Base-by-base conservation (phyloP, 2,113 vertebrate genomes). In the Ctenomys sociabilis region DNA sequence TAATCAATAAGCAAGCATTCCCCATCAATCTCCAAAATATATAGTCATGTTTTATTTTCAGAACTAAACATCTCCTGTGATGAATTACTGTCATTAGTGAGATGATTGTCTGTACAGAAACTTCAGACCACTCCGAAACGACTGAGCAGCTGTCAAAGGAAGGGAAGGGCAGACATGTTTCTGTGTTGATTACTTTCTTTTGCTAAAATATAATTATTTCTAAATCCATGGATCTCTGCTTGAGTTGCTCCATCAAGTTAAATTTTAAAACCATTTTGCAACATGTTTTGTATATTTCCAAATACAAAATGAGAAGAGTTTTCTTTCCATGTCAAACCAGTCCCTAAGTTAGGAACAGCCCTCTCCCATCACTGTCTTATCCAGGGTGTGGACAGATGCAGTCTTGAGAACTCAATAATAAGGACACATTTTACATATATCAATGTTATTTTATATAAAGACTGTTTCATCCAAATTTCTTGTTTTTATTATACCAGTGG, bases 21-120 rank as follows among this genome's bases (percentile, higher is more conserved):
- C 93, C 96, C 96, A 98, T 98, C 97, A 98, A 98, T 98, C 98
- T 98, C 95, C 92, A 96, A 0, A 1, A 93, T 85, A 66, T 13
- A 59, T 13, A 97, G 93, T 93, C 97, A 98, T 98, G 97, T 97
- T 98, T 98, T 95, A 97, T 98, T 98, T 98, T 97, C 96, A 95
- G 95, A 98, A 93, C 85, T 92, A 95, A 98, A 96, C 88, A 95
- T 92, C 95, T 91, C 72, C 52, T 78, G 61, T 98, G 98, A 99
- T 98, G 91, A 98, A 98, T 98, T 98, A 96, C 0, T 94, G 97
- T 98, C 98, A 98, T 98, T 98, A 98, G 77, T 80, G 96, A 92
- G 89, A 97, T 93, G 96, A 98, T 95, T 92, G 88, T 64, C 90
- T 96, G 85, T 95, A 82, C 85, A 90, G 89, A 86, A 96, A 97